Conservation (phyloP, 2,888 invertebrate genomes). For the Neuroscelio doddi region DNA sequence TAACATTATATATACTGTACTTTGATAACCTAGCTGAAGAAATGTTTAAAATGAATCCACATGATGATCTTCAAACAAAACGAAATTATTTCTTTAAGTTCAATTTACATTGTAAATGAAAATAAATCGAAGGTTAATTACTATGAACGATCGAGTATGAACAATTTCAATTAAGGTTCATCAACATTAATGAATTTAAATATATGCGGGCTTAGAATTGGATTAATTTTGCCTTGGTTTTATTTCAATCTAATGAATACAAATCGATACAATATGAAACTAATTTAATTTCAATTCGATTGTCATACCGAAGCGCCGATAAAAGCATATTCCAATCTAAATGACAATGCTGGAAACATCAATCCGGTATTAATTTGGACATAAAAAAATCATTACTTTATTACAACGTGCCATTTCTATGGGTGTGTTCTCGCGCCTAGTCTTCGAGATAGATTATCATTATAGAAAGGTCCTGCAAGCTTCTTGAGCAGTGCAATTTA, state of each 20-base stretch:
- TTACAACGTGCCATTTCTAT: background rate
- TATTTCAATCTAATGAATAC: conserved; percentile 20
- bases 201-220: conserved; percentile 23
- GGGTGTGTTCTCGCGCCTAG: conserved; percentile 6
- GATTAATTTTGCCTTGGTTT: conserved; percentile 28
- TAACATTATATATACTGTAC: too few relatives aligned
- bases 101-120: conserved; percentile 7
- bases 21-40: too few relatives aligned
- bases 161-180: conserved; percentile 30
- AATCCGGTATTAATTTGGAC: too few relatives aligned
- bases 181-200: conserved; percentile 36
- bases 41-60: too few relatives aligned
- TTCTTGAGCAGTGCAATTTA: conserved; percentile 6
- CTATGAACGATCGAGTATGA: background rate
- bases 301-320: too few relatives aligned
- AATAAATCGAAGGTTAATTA: background rate
- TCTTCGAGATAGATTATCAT: conserved; percentile 2
- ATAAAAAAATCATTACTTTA: too few relatives aligned
- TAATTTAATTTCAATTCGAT: conserved; percentile 14
- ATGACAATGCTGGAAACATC: too few relatives aligned
- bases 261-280: conserved; percentile 22
- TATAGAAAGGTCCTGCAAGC: background rate
- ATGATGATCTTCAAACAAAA: too few relatives aligned
- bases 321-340: too few relatives aligned
- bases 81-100: too few relatives aligned